Evolutionary conservation across 2,888 invertebrate genomes (phyloP).

Genomic region (Phlogophora meticulosa): DNA sequence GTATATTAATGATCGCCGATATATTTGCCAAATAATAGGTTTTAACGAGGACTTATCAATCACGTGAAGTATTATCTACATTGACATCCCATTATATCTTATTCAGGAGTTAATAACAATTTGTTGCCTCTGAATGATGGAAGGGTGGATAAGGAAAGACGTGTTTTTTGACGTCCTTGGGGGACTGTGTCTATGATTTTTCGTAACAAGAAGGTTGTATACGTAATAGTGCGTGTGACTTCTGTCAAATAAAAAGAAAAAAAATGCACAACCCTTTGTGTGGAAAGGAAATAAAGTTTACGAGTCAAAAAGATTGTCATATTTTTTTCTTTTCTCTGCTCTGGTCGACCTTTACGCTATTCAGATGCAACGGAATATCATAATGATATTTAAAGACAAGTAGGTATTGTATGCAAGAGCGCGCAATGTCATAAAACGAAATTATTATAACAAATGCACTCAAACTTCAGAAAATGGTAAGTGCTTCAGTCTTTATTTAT

Average conservation of each 20-base stretch:
- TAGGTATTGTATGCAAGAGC: slow-evolving; percentile 33
- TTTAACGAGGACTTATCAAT: slow-evolving; percentile 39
- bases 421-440: slow-evolving; percentile 34
- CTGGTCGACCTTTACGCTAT: not conserved
- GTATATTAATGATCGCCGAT: slow-evolving; percentile 50
- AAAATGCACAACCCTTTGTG: slow-evolving; percentile 19
- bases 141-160: slow-evolving; percentile 32
- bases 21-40: slow-evolving; percentile 38
- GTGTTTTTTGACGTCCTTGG: slow-evolving; percentile 35
- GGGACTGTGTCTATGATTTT: slow-evolving; percentile 32
- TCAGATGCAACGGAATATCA: slow-evolving; percentile 4
- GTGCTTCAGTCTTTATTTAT: slow-evolving; percentile 14
- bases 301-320: not conserved
- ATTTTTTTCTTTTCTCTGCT: not conserved
- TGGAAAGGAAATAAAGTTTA: slow-evolving; percentile 24
- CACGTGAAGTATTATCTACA: slow-evolving; percentile 44
- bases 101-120: slow-evolving; percentile 59
- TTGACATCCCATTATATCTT: slow-evolving; percentile 55
- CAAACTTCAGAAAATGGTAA: slow-evolving; percentile 33
- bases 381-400: slow-evolving; percentile 17
- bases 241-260: slow-evolving; percentile 33
- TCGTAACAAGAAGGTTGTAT: slow-evolving; percentile 15
- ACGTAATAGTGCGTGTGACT: slow-evolving; percentile 29
- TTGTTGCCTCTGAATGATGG: slow-evolving; percentile 39
- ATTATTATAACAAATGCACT: slow-evolving; percentile 42